Conservation (phyloP, 1,140 invertebrate genomes). For the Andricus grossulariae region DNA sequence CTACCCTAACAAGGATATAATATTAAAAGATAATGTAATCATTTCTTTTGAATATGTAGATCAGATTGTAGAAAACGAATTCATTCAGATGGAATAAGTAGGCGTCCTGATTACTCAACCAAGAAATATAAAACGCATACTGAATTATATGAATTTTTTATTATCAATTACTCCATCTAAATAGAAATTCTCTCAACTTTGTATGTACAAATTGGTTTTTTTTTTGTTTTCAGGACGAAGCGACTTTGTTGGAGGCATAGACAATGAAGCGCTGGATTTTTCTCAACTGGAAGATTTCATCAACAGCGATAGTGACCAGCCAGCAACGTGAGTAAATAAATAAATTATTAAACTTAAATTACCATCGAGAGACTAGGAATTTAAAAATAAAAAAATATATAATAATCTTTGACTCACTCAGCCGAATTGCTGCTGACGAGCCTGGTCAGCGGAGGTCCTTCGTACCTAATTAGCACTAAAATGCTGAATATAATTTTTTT, state of each 20-base stretch:
- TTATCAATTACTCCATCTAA: conserved; percentile 37
- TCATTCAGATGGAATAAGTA: conserved; percentile 14
- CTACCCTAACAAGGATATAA: too few relatives aligned
- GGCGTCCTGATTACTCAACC: conserved; percentile 6
- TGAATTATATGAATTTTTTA: not conserved
- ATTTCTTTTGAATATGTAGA: not conserved
- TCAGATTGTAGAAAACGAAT: conserved; percentile 1
- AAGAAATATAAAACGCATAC: not conserved
- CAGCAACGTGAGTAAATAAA: conserved; percentile 67
- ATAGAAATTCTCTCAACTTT: conserved; percentile 26
- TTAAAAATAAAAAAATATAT: too few relatives aligned
- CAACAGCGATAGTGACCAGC: conserved; percentile 80
- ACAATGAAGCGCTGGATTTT: conserved; percentile 88
- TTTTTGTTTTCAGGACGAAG: conserved; percentile 72
- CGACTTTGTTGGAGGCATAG: conserved; percentile 87
- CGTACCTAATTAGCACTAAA: too few relatives aligned
- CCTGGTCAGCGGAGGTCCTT: too few relatives aligned
- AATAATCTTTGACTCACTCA: too few relatives aligned
- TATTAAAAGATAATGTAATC: too few relatives aligned
- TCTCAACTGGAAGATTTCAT: conserved; percentile 88
- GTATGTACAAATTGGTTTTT: conserved; percentile 37
- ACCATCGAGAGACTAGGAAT: not conserved
- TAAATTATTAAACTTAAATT: not conserved
- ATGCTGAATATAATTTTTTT: too few relatives aligned
- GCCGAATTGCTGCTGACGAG: too few relatives aligned